phyloP scores from a whole-genome alignment of 2,888 invertebrate species.

The Pristionchus entomophagus region DNA sequence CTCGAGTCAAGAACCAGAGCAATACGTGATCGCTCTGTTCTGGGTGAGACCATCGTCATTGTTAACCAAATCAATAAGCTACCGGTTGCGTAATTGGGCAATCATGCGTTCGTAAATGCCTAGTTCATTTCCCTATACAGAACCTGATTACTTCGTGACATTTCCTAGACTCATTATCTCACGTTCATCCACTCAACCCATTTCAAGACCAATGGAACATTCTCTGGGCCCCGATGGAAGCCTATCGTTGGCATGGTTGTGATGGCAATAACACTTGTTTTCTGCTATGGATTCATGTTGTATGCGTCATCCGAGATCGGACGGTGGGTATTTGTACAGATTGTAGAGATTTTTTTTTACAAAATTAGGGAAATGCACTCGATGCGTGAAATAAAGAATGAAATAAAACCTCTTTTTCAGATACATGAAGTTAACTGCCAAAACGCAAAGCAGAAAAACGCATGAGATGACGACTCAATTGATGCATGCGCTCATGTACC shows the following conservation, averaged over 20 bases:
- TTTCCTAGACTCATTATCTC: no score
- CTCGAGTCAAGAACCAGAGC: not conserved
- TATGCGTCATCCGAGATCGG: not conserved
- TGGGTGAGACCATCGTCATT: not conserved
- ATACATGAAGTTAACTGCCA: not conserved
- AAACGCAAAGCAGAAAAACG: not conserved
- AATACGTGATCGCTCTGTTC: not conserved
- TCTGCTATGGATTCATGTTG: not conserved
- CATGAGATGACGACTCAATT: not conserved
- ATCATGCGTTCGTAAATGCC: no score
- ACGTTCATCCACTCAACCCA: not conserved
- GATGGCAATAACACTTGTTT: not conserved
- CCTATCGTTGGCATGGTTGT: not conserved
- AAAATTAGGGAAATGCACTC: not conserved
- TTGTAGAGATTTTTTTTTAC: no score
- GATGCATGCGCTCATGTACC: not conserved
- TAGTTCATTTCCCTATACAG: no score
- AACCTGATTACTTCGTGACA: no score
- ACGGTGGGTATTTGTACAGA: not conserved
- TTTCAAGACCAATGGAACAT: not conserved
- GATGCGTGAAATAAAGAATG: not conserved
- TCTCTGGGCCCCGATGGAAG: conserved; percentile 5
- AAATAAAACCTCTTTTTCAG: not conserved
- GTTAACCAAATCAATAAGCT: no score
- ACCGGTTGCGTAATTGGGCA: no score